Conservation (phyloP, 2,797 vertebrate species). For the Rhynchonycteris naso region DNA sequence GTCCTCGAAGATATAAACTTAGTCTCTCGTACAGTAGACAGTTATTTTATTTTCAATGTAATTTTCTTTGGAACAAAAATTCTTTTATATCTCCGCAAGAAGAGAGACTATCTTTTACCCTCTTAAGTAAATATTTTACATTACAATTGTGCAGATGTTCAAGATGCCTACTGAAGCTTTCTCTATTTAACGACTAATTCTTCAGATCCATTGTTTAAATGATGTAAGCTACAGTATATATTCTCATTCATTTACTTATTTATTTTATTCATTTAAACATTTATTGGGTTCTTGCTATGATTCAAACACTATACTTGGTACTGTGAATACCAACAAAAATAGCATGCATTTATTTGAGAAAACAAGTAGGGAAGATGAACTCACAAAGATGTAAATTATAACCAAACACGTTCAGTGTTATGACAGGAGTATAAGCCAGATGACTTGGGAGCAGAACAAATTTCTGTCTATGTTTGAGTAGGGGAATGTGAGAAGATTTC, state of each 20-base stretch:
- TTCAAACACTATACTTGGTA: neutral
- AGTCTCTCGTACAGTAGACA: conserved; percentile 57
- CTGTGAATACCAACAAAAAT: neutral
- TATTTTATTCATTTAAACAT: conserved; percentile 55
- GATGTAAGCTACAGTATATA: neutral
- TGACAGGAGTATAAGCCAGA: neutral
- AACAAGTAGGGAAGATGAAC: conserved; percentile 35
- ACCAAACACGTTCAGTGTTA: neutral
- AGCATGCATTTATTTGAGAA: conserved; percentile 11
- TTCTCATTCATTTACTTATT: conserved; percentile 61
- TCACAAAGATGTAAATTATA: conserved; percentile 11
- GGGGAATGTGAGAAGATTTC: neutral
- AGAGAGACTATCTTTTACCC: conserved; percentile 58
- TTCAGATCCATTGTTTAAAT: conserved; percentile 57
- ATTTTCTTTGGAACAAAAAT: conserved; percentile 71
- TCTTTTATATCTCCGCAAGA: conserved; percentile 62
- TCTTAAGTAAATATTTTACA: conserved; percentile 73
- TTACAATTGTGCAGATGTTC: conserved; percentile 76
- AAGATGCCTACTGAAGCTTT: conserved; percentile 51
- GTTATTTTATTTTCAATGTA: conserved; percentile 62
- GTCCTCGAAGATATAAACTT: conserved; percentile 60
- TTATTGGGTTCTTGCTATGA: conserved; percentile 7
- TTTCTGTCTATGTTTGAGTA: neutral
- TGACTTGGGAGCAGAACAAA: neutral
- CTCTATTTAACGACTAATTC: conserved; percentile 55